A percentile compares a stretch with the other conserved stretches of the same genome.
These are phyloP conservation scores for Calliscelio sp. DNA, from an alignment of 2,888 invertebrate genomes.

Conservation along the genomic window DNA sequence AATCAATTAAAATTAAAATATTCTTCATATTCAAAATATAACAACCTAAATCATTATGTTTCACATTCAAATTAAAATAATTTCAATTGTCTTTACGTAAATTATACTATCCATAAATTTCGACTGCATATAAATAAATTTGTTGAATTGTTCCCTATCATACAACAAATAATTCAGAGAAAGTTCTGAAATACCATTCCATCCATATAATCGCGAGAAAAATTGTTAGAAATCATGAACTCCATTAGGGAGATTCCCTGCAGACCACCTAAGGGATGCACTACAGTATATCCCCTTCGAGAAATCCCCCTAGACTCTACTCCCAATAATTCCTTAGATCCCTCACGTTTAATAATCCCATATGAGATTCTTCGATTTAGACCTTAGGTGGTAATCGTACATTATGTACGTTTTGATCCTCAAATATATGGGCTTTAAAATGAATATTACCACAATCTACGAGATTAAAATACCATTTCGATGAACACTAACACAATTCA, in stretches of 20 bases:
- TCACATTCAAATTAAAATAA: too few relatives aligned
- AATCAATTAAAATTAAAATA: too few relatives aligned
- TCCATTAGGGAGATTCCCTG: conserved; percentile 41
- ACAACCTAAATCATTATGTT: too few relatives aligned
- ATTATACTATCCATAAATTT: too few relatives aligned
- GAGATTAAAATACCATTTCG: too few relatives aligned
- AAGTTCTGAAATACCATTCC: conserved; percentile 19
- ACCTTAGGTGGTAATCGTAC: background rate
- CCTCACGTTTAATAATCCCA: conserved; percentile 31
- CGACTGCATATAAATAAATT: too few relatives aligned
- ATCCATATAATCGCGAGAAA: conserved; percentile 16
- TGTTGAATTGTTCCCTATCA: too few relatives aligned
- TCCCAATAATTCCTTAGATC: conserved; percentile 11
- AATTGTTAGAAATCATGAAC: conserved; percentile 45
- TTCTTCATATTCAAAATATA: too few relatives aligned
- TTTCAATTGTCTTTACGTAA: too few relatives aligned
- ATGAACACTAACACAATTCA: too few relatives aligned
- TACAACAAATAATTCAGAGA: too few relatives aligned
- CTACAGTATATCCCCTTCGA: conserved; percentile 14
- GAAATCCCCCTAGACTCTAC: conserved; percentile 7
- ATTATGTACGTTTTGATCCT: background rate
- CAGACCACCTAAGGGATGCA: conserved; percentile 37
- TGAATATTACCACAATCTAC: background rate
- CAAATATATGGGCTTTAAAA: background rate
- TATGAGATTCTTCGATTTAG: conserved; percentile 1